Conservation (phyloP, 2,888 invertebrate genomes). For the Corythucha ciliata region DNA sequence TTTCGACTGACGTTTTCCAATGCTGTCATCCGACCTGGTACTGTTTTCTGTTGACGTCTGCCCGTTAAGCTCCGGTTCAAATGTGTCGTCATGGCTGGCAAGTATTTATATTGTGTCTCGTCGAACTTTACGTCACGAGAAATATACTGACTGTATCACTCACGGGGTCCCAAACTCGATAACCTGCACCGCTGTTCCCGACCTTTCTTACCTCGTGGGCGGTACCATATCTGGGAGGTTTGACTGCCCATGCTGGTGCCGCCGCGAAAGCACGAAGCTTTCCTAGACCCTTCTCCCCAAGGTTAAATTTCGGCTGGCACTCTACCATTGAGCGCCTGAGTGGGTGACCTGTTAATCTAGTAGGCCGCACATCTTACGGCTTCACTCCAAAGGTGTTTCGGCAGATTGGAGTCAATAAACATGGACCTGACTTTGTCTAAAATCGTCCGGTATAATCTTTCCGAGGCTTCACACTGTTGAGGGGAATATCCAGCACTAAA, state of each 20-base stretch:
- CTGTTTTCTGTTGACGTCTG: slow-evolving; percentile 1
- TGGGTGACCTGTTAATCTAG: slow-evolving; percentile 23
- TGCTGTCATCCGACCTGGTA: neutral
- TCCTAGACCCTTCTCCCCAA: slow-evolving; percentile 1
- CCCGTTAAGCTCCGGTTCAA: no score
- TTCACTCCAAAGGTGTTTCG: slow-evolving; percentile 25
- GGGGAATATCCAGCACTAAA: slow-evolving; percentile 23
- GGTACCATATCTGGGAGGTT: slow-evolving; percentile 12
- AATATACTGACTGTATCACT: slow-evolving; percentile 14
- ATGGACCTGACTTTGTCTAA: slow-evolving; percentile 22
- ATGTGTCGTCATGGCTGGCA: no score
- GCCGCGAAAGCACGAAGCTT: slow-evolving; percentile 22
- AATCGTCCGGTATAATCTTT: slow-evolving; percentile 24
- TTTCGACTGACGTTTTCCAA: slow-evolving; percentile 15
- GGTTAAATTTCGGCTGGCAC: slow-evolving; percentile 21
- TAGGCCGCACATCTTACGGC: slow-evolving; percentile 19
- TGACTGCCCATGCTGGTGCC: slow-evolving; percentile 20
- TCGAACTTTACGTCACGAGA: slow-evolving; percentile 31
- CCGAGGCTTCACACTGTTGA: slow-evolving; percentile 22
- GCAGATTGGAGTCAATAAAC: slow-evolving; percentile 17
- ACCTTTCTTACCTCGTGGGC: slow-evolving; percentile 18
- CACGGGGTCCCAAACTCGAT: slow-evolving; percentile 22
- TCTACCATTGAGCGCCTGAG: slow-evolving; percentile 10
- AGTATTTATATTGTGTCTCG: slow-evolving; percentile 24
- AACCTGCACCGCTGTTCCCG: slow-evolving; percentile 24